Base-by-base conservation (phyloP, 2,888 invertebrate genomes). In the Steinernema hermaphroditum region DNA sequence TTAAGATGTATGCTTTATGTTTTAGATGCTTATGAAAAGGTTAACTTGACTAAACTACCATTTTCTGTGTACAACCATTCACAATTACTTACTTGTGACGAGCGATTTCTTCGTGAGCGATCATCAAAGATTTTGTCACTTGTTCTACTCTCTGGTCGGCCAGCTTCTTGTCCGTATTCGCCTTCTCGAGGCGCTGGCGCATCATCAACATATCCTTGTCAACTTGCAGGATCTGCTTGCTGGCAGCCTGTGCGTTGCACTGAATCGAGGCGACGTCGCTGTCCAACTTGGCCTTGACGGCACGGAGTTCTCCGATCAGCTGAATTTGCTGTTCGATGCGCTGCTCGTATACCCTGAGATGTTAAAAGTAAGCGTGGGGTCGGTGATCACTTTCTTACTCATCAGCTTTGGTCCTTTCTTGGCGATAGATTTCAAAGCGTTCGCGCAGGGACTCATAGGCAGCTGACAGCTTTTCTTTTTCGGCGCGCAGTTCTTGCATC, bases 281-380 rank as follows among this genome's bases (percentile, higher is more conserved):
- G 12, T 62, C 62, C 62, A 62, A 34, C 2, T 29, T 24, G 32
- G 62, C 62, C 16, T 34, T 62, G 1, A 62, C 14, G 32, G 62
- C 34, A n/a, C 62, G 62, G 2, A 62, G 62, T 14, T 62, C 62
- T 16, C 16, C 9, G 12, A 62, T 62, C 2, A 62, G 62, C 34
- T 62, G 62, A 2, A 32, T 62, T 16, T 62, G 62, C 29, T 62
- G 62, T 4, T 62, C 62, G 2, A 62, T 62, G 32, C 62, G 62
- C 14, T 62, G 62, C 6, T 62, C 62, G 32, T 32, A 62, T n/a
- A 29, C 54, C 27, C 62, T 32, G 32, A 62, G 29, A 32, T 32
- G 6, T 6, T 14, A 32, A 27, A 32, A 16, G 32, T 19, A 46
- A n/a, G n/a, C n/a, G 37, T 37, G 37, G 12, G 12, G 12, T 37